Base-by-base conservation (phyloP, 92 coral and sea anemone species). In the Parazoanthus darwini region DNA sequence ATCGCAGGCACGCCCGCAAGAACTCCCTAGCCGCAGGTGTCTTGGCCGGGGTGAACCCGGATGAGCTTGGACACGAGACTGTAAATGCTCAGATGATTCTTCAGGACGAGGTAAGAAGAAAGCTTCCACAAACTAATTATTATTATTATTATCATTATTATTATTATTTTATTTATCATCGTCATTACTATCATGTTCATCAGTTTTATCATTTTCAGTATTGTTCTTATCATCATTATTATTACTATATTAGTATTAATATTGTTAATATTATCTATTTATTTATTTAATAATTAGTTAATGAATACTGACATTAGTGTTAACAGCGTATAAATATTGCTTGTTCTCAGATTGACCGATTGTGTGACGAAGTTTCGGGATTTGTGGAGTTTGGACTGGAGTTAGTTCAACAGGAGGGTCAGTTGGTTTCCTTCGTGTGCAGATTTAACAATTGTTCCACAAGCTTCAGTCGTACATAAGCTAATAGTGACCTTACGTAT, bases 331-430 rank as follows among this genome's bases (percentile, higher is more conserved):
- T 20, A 63, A 63, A 20, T 16, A 25, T 20, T 11, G 22, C 14
- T 79, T 80, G 22, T 82, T 6, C 35, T 33, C 86, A 95, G 98
- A 93, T 89, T 59, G 93, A 95, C 59, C 92, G 96, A 59, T 42
- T 93, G 46, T 95, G 98, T 82, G 94, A 95, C 5, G 96, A 92
- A 7, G 89, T 95, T 72, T 90, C 94, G 46, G 88, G 89, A 16
- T 93, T 95, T 74, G 93, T 93, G 86, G 96, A 95, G 82, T 93
- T 86, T 65, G 93, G 96, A 37, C 91, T 77, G 78, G 96, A 90
- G 22, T 46, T 95, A 50, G 82, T 93, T 44, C 89, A 93, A 25
- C 91, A 92, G 44, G 94, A 91, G 93, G 98, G 98, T 95, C 66
- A 46, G 78, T 42, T 58, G 0, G 11, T 48, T 48, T 48, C 51